Evolutionary conservation across 2,888 invertebrate genomes (phyloP).

Genomic region (Agrochola lychnidis): DNA sequence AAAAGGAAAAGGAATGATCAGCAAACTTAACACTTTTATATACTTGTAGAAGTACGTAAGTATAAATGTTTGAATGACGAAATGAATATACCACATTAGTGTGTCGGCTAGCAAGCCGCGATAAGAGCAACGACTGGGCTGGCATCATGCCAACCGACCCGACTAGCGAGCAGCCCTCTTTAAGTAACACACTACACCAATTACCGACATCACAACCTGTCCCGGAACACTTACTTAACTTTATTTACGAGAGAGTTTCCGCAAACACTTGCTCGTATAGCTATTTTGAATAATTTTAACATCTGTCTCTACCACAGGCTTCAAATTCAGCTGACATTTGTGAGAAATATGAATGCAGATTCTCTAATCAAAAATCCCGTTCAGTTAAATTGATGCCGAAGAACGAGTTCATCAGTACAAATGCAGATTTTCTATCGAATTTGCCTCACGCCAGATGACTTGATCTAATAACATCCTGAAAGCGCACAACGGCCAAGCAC

Average conservation of each 20-base stretch:
- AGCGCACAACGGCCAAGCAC: conserved; percentile 52
- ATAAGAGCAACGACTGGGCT: conserved; percentile 70
- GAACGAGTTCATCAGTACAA: conserved; percentile 43
- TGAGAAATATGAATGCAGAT: conserved; percentile 12
- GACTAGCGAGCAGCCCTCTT: conserved; percentile 59
- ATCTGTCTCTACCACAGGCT: conserved; percentile 3
- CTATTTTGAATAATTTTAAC: conserved; percentile 3
- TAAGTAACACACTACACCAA: conserved; percentile 69
- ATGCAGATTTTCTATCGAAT: conserved; percentile 49
- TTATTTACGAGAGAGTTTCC: conserved; percentile 38
- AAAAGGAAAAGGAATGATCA: not conserved
- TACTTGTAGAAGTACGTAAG: conserved; percentile 15
- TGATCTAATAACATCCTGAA: conserved; percentile 60
- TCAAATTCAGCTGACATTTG: conserved; percentile 9
- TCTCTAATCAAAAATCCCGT: conserved; percentile 31
- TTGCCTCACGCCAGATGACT: conserved; percentile 42
- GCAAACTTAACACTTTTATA: conserved; percentile 1
- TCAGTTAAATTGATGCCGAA: conserved; percentile 20
- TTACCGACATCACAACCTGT: conserved; percentile 63
- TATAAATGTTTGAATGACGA: conserved; percentile 30
- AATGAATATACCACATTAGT: conserved; percentile 44
- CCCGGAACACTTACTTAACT: conserved; percentile 49
- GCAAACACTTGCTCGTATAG: conserved; percentile 23
- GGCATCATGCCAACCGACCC: conserved; percentile 69
- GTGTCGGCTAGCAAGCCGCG: conserved; percentile 56